Evolutionary conservation across 2,113 vertebrate genomes (phyloP), one percentile per base, ranked within the genome.

Genomic region (Thymallus thymallus): DNA sequence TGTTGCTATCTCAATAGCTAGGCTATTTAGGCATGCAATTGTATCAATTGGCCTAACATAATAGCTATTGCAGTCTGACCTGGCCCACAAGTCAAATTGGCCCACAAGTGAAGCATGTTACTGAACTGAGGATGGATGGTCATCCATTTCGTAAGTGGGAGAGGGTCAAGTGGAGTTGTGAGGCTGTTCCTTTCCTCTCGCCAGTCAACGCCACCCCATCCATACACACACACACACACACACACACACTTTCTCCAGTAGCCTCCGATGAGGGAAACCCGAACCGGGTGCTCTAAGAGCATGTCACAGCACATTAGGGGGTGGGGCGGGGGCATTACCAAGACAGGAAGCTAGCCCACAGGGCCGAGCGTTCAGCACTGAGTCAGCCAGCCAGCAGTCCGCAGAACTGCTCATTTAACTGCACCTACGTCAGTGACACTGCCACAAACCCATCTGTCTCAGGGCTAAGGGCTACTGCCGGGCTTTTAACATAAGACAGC

Each of bases 231-330:
- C 48, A 51, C 62, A 23, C 62, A n/a, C n/a, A 51, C 41, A 45
- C 48, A 51, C 16, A 16, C 48, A 51, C 62, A 23, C 62, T 14
- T 29, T 29, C 23, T 64, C 24, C 22, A 3, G 1, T 60, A n/a
- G 62, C 22, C 62, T 64, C 20, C 62, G 56, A 74, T 24, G 61
- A 64, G 69, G 72, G 88, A 83, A 90, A 87, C 80, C 60, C 63
- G 78, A 86, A 26, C 81, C 78, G 29, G 26, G 80, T n/a, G 20
- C 78, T 72, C 79, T 73, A 80, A 87, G 84, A 76, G 84, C 80
- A 78, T 56, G 85, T 89, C 88, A 84, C 83, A 81, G 80, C n/a
- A n/a, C n/a, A n/a, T n/a, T n/a, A n/a, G n/a, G n/a, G n/a, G n/a
- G n/a, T n/a, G n/a, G n/a, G n/a, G n/a, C n/a, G n/a, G n/a, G n/a